phyloP scores from a whole-genome alignment of 2,797 vertebrate species.

The Alca torda region DNA sequence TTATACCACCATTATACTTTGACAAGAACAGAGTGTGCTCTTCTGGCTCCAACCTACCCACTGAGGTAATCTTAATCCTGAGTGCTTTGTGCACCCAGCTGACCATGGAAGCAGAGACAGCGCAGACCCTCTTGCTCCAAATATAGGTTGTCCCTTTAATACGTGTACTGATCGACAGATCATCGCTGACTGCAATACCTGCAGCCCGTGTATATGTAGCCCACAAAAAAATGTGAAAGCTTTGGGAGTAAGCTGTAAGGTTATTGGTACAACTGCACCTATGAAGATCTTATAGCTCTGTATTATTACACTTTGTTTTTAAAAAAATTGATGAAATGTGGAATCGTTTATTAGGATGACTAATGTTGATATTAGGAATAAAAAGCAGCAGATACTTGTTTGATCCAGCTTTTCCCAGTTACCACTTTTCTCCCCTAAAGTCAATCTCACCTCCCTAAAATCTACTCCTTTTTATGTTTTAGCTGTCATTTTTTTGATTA shows the following conservation, averaged over 20 bases:
- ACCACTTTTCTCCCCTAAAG: not conserved
- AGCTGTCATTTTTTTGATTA: not conserved
- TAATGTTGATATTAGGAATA: not conserved
- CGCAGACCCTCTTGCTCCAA: not conserved
- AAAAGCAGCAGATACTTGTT: not conserved
- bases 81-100: not conserved
- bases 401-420: not conserved
- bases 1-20: not conserved
- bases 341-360: not conserved
- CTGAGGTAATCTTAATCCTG: not conserved
- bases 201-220: not conserved
- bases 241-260: not conserved
- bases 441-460: not conserved
- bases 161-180: not conserved
- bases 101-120: not conserved
- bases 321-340: not conserved
- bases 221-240: not conserved
- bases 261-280: not conserved
- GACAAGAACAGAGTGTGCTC: not conserved
- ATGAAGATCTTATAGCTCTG: not conserved
- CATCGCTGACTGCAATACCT: not conserved
- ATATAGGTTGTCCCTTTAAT: not conserved
- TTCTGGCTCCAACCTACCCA: not conserved
- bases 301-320: not conserved
- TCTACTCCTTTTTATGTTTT: not conserved